These are phyloP conservation scores for Bradynema listronoti DNA, from an alignment of 1,140 invertebrate genomes.

Conservation along the genomic window DNA sequence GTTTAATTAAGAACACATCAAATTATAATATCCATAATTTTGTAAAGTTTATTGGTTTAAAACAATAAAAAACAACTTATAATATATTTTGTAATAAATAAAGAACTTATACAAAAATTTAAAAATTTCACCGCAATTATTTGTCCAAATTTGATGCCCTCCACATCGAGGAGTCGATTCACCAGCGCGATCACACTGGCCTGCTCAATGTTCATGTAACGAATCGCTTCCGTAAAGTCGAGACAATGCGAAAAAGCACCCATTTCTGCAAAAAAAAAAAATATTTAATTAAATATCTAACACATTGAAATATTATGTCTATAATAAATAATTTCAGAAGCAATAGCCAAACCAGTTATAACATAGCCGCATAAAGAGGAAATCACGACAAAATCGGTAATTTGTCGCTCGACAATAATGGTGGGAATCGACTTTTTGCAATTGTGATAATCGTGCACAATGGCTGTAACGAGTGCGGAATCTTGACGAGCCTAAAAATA, in stretches of 20 bases:
- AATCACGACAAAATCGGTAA: conserved; percentile 2
- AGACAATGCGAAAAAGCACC: neutral
- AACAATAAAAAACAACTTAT: neutral
- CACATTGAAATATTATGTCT: too few species aligned
- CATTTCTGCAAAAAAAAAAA: neutral
- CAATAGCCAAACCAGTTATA: too few species aligned
- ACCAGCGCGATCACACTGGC: neutral
- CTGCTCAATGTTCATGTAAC: conserved; percentile 4
- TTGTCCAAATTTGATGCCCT: neutral
- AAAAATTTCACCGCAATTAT: neutral
- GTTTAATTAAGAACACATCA: neutral
- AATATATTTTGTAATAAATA: neutral
- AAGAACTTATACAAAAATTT: neutral
- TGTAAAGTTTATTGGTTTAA: neutral
- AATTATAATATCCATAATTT: neutral
- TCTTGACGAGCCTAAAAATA: too few species aligned
- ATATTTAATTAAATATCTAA: too few species aligned
- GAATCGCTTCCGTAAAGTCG: conserved; percentile 6
- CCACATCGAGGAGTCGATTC: neutral
- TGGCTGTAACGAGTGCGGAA: neutral
- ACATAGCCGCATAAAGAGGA: conserved; percentile 8
- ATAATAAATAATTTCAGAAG: too few species aligned
- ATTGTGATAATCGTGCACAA: conserved; percentile 8
- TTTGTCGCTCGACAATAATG: neutral
- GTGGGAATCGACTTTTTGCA: neutral